A percentile compares a stretch with the other conserved stretches of the same genome.
phyloP scores from a whole-genome alignment of 2,888 invertebrate species.

The Colostygia pectinataria region DNA sequence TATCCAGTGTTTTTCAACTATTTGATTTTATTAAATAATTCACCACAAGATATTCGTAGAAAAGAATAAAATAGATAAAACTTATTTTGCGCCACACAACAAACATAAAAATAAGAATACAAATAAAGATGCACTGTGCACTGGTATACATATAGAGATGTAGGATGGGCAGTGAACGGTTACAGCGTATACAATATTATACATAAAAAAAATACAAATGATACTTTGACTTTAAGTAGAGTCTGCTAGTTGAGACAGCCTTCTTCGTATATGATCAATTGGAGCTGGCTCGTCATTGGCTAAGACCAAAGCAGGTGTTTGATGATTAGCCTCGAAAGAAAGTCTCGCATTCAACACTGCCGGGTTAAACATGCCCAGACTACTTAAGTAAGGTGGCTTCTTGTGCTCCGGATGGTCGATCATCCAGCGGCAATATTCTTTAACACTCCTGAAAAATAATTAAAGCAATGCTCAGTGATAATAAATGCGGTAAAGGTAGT shows the following conservation, averaged over 20 bases:
- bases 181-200: no score
- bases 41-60: no score
- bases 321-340: constrained; percentile 56
- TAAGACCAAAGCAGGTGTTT: constrained; percentile 30
- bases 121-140: no score
- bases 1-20: no score
- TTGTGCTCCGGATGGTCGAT: constrained; percentile 78
- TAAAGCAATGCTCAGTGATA: neutral
- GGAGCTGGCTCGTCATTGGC: constrained; percentile 49
- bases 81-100: no score
- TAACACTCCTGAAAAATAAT: constrained; percentile 74
- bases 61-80: no score
- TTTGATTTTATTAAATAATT: no score
- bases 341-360: constrained; percentile 63
- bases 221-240: constrained; percentile 22
- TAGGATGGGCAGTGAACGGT: no score
- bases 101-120: no score
- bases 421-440: constrained; percentile 83
- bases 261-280: constrained; percentile 59
- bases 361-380: constrained; percentile 78
- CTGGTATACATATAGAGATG: no score
- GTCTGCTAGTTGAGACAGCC: constrained; percentile 63
- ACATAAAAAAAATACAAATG: no score
- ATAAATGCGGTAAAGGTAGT: no score
- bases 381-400: constrained; percentile 78